Base-by-base conservation (phyloP, 2,888 invertebrate species). In the Caradrina clavipalpis region DNA sequence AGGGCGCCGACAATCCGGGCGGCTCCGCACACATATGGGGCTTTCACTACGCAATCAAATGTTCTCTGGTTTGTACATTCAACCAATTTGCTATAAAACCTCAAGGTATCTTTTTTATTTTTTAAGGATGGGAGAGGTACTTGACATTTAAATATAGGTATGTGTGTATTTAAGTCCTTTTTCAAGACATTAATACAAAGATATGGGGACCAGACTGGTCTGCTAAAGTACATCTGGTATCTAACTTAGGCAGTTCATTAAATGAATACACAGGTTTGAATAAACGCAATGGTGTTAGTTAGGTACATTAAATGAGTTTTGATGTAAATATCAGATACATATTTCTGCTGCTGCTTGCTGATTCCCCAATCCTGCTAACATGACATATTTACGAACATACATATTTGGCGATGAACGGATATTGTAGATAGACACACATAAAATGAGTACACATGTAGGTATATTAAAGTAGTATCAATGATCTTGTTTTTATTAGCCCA, bases 1-100 rank as follows among this genome's bases (percentile, higher is more conserved):
- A 31, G 50, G 82, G 73, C 77, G 73, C 73, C 73, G 55, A 65
- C 66, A 26, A 76, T 73, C 80, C 69, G 73, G 67, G 42, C 78
- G 63, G 39, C 63, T 61, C 15, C 13, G 57, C 21, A 71, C 67
- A 80, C 74, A 78, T 49, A 54, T 26, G 50, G 21, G 56, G 39
- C 42, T 69, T 57, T 69, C 62, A 63, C 62, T 74, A 51, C 49
- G 60, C 49, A 68, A 81, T 72, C 58, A 78, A 69, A 64, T 50
- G 69, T 61, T 66, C 19, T 59, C 21, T 54, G 26, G 47, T 57
- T 62, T 65, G 54, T 73, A 68, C 49, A 26, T 50, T 56, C 49
- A 35, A 50, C 31, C 17, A 47, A 64, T 45, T 64, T 72, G 17
- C 17, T 54, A 42, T 42, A 26, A n/a, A 47, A 51, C 42, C 21